Evolutionary conservation across 1,140 invertebrate species (phyloP).

Genomic region (Pseudomyrmex concolor): DNA sequence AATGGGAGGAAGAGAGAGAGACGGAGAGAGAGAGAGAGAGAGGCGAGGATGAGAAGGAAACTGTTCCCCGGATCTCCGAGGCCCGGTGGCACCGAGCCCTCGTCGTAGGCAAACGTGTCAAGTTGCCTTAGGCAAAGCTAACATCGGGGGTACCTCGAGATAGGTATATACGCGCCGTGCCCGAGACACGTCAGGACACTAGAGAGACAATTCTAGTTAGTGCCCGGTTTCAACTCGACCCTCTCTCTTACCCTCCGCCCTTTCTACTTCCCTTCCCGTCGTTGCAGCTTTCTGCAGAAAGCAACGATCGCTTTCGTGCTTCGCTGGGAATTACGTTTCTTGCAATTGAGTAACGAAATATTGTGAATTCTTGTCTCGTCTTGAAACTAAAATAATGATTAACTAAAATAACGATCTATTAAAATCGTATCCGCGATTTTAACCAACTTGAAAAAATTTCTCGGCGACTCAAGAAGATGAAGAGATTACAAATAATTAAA

Average conservation of each 20-base stretch:
- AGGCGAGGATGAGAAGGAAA: slow-evolving; percentile 46
- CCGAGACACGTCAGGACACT: slow-evolving; percentile 65
- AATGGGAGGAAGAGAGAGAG: slow-evolving; percentile 13
- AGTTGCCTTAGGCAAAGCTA: slow-evolving; percentile 78
- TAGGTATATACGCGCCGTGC: slow-evolving; percentile 40
- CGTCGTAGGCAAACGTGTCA: slow-evolving; percentile 73
- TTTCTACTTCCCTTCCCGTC: slow-evolving; percentile 29
- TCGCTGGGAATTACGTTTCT: slow-evolving; percentile 7
- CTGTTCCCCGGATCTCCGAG: slow-evolving; percentile 57
- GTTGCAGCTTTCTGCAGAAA: slow-evolving; percentile 4
- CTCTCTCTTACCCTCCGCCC: slow-evolving; percentile 13
- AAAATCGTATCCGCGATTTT: too few relatives aligned
- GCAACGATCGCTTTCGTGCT: slow-evolving; percentile 9
- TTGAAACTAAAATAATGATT: not conserved
- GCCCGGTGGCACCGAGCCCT: slow-evolving; percentile 48
- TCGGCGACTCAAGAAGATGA: not conserved
- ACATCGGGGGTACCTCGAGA: slow-evolving; percentile 63
- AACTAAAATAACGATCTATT: too few relatives aligned
- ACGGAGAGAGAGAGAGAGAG: slow-evolving; percentile 35
- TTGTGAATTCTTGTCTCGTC: not conserved
- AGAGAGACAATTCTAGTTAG: slow-evolving; percentile 76
- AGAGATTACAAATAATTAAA: not conserved
- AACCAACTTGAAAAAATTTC: not conserved
- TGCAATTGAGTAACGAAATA: not conserved
- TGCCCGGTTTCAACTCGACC: slow-evolving; percentile 62